Conservation (phyloP, 2,888 invertebrate genomes). For the Xestia sexstrigata region DNA sequence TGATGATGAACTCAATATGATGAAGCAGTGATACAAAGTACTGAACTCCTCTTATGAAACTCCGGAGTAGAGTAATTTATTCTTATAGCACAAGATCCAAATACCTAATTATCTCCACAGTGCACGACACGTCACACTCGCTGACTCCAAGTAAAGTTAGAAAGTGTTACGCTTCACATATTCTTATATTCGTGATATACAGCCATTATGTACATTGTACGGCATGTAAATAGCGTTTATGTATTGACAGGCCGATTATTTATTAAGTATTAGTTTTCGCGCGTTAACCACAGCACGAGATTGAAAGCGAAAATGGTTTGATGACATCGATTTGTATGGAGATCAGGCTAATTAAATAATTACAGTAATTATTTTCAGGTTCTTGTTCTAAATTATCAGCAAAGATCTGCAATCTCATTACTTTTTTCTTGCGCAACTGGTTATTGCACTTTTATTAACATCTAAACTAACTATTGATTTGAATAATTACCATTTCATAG, state of each 20-base stretch:
- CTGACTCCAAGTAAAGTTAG: slow-evolving; percentile 56
- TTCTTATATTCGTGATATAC: slow-evolving; percentile 61
- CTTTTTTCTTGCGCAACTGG: neutral
- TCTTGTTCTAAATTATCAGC: neutral
- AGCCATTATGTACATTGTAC: slow-evolving; percentile 53
- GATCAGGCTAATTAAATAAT: slow-evolving; percentile 17
- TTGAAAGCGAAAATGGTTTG: slow-evolving; percentile 50
- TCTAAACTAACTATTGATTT: neutral
- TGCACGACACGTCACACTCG: slow-evolving; percentile 44
- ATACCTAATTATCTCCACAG: slow-evolving; percentile 37
- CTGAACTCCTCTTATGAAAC: slow-evolving; percentile 18
- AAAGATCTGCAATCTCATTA: neutral
- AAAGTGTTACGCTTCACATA: slow-evolving; percentile 66
- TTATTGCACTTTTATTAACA: neutral
- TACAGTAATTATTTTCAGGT: neutral
- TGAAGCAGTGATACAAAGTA: too few relatives aligned
- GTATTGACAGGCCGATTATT: slow-evolving; percentile 59
- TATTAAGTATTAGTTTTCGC: slow-evolving; percentile 54
- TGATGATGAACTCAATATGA: too few relatives aligned
- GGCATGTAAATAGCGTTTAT: slow-evolving; percentile 59
- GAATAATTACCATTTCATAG: neutral
- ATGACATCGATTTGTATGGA: slow-evolving; percentile 6
- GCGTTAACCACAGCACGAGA: slow-evolving; percentile 24
- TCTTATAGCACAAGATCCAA: slow-evolving; percentile 23
- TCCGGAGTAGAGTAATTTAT: slow-evolving; percentile 7